Evolutionary conservation across 2,797 vertebrate species (phyloP).

Genomic region (Xenopus petersii): DNA sequence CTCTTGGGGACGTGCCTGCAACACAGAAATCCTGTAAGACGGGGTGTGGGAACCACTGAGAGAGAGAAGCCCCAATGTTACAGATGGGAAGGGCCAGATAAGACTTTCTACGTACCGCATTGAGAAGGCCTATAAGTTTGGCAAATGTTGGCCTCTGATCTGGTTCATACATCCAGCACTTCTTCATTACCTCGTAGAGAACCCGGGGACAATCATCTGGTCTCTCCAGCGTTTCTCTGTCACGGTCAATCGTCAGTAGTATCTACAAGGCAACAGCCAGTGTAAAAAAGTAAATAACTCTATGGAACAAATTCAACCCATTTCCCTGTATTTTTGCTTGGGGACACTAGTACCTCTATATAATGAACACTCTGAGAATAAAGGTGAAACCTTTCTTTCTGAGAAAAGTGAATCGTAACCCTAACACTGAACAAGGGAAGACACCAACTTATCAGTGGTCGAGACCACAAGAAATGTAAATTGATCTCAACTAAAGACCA

Average conservation of each 20-base stretch:
- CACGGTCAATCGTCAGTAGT: slow-evolving; percentile 73
- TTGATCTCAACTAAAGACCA: too few species aligned
- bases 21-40: neutral
- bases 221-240: slow-evolving; percentile 73
- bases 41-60: neutral
- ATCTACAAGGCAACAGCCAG: slow-evolving; percentile 60
- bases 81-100: neutral
- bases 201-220: slow-evolving; percentile 77
- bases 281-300: too few species aligned
- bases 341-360: too few species aligned
- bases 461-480: too few species aligned
- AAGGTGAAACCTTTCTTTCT: too few species aligned
- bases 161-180: slow-evolving; percentile 76
- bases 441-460: too few species aligned
- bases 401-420: too few species aligned
- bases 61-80: neutral
- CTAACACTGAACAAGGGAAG: too few species aligned
- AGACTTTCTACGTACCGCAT: slow-evolving; percentile 69
- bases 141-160: slow-evolving; percentile 74
- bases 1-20: slow-evolving; percentile 76
- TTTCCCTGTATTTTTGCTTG: too few species aligned
- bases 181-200: slow-evolving; percentile 72
- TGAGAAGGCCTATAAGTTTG: slow-evolving; percentile 64
- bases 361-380: too few species aligned
- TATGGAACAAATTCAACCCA: too few species aligned